Conservation (phyloP, 2,797 vertebrate species). For the Smutsia temminckii region DNA sequence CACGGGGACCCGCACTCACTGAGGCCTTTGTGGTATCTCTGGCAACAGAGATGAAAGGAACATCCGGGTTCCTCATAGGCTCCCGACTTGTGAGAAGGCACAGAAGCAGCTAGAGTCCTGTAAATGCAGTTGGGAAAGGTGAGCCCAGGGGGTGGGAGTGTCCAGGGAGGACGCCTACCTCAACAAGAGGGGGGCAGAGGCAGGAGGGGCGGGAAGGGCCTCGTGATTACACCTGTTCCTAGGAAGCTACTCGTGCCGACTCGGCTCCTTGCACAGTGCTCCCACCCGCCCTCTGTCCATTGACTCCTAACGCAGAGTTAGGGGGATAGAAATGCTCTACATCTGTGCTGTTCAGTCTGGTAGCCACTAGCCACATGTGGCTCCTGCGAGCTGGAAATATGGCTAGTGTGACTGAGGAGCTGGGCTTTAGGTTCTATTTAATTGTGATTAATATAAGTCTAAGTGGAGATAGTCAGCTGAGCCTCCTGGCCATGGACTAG, state of each 20-base stretch:
- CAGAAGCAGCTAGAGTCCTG: not conserved
- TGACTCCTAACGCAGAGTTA: too few species aligned
- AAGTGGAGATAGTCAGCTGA: not conserved
- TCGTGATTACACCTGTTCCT: not conserved
- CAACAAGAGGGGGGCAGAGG: too few species aligned
- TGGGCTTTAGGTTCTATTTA: not conserved
- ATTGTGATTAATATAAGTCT: not conserved
- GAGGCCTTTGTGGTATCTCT: not conserved
- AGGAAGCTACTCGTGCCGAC: accelerated
- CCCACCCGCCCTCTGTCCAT: not conserved
- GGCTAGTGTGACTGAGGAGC: not conserved
- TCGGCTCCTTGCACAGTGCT: accelerated
- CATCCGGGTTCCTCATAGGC: not conserved
- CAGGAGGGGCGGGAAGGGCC: not conserved
- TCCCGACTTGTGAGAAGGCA: not conserved
- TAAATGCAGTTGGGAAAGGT: not conserved
- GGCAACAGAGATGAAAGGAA: not conserved
- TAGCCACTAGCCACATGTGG: not conserved
- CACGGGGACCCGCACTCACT: not conserved
- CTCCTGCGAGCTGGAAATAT: not conserved
- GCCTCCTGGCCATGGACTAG: not conserved
- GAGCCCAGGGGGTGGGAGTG: not conserved
- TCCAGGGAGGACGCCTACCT: not conserved
- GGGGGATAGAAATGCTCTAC: not conserved
- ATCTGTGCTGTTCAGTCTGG: too few species aligned